phyloP scores from a whole-genome alignment of 2,888 invertebrate genomes.

The Congeria kusceri region DNA sequence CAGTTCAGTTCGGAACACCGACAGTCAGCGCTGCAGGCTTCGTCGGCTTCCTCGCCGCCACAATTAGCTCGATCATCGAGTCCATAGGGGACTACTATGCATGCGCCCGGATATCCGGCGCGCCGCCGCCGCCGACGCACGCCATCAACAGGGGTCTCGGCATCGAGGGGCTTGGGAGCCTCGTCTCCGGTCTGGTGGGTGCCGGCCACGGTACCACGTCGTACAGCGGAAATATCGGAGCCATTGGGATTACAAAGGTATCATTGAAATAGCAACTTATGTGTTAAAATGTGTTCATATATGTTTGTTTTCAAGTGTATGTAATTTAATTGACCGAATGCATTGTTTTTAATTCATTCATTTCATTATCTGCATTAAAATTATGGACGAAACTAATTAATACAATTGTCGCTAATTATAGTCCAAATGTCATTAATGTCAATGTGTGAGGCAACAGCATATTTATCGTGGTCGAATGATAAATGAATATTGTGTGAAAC shows the following conservation, averaged over 20 bases:
- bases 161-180: conserved; percentile 93
- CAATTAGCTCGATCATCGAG: conserved; percentile 80
- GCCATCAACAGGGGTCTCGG: conserved; percentile 91
- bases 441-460: no score
- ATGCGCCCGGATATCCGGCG: conserved; percentile 89
- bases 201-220: conserved; percentile 95
- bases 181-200: conserved; percentile 94
- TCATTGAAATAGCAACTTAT: no score
- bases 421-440: no score
- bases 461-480: no score
- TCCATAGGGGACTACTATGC: conserved; percentile 94
- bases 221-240: conserved; percentile 95
- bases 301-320: no score
- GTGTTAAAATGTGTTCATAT: no score
- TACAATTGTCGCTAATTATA: no score
- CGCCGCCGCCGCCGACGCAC: conserved; percentile 93
- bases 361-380: no score
- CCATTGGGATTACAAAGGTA: conserved; percentile 94
- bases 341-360: no score
- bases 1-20: conserved; percentile 85
- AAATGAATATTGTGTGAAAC: no score
- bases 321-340: no score
- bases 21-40: conserved; percentile 79
- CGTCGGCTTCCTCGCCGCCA: conserved; percentile 79
- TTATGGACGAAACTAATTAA: no score